phyloP scores from a whole-genome alignment of 2,113 vertebrate genomes.

The Paedocypris sp. region DNA sequence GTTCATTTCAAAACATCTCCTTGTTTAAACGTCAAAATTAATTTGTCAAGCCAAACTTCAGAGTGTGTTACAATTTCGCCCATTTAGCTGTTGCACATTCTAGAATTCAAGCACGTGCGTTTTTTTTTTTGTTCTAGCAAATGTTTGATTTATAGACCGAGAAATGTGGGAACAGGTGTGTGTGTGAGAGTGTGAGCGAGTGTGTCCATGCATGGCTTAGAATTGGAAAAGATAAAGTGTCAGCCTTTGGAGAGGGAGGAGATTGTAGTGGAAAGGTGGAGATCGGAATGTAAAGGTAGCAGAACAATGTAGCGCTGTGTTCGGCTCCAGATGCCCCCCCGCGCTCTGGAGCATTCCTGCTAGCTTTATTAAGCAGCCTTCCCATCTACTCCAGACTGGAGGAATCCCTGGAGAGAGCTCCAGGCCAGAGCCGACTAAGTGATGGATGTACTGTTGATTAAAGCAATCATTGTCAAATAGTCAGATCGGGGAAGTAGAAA shows the following conservation, averaged over 20 bases:
- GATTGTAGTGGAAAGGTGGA: constrained; percentile 44
- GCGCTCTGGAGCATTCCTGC: constrained; percentile 52
- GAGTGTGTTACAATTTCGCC: background rate
- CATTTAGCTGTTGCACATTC: background rate
- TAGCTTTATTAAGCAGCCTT: constrained; percentile 58
- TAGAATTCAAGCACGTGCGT: background rate
- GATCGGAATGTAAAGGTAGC: constrained; percentile 58
- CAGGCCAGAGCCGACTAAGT: constrained; percentile 30
- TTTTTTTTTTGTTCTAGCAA: background rate
- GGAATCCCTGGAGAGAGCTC: constrained; percentile 56
- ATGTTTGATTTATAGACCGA: constrained; percentile 3
- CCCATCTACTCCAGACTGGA: constrained; percentile 56
- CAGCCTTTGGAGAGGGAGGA: constrained; percentile 26
- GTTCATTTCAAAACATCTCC: constrained; percentile 44
- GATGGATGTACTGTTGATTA: constrained; percentile 27
- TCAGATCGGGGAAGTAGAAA: constrained; percentile 40
- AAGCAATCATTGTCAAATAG: constrained; percentile 10
- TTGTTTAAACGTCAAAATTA: constrained; percentile 36
- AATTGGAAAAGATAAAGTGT: constrained; percentile 36
- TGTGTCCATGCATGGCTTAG: constrained; percentile 26
- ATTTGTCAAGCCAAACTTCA: too few species aligned
- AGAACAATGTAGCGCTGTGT: constrained; percentile 63
- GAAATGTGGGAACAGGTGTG: constrained; percentile 18
- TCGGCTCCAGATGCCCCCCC: constrained; percentile 45
- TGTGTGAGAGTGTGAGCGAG: constrained; percentile 23